Evolutionary conservation across 2,888 invertebrate species (phyloP), one percentile per base, ranked within the genome.

Genomic region (Celastrina argiolus): DNA sequence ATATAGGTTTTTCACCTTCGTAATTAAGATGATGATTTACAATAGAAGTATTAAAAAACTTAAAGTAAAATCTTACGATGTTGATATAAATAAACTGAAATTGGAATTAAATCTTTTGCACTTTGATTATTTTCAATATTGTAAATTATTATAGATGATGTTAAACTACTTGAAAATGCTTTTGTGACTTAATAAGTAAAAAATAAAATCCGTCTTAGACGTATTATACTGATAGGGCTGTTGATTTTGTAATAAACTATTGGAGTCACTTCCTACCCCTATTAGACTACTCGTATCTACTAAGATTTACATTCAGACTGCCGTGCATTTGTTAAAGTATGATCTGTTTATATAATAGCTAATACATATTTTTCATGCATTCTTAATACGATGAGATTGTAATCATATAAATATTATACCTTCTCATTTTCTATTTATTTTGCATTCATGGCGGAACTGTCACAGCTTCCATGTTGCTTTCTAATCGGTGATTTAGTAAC

Each of bases 391-490:
- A 16, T 34, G 18, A 34, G 22, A 18, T 34, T 34, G 31, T 67
- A 65, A 56, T 67, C 63, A 45, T 63, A 10, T 34, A 51, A 12
- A 65, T 71, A 72, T 68, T 66, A 74, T 81, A 89, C 88, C 90
- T 89, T 82, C 81, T 81, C 81, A 89, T 85, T 89, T 88, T 88
- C 86, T 91, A 92, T 92, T 92, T 91, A 91, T 91, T 91, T 91
- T 91, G 91, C 91, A 89, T 92, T 91, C 91, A 92, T 92, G 91
- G 91, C 91, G 91, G 91, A 92, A 92, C 91, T 92, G 91, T 92
- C 91, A 91, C 82, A 81, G 88, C 91, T 91, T 91, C 91, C 91
- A 92, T 92, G 91, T 91, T 92, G 91, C 91, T 91, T 91, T 91
- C 91, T 91, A 76, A 75, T 73, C 73, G 68, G 74, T 74, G 71